A percentile compares a stretch with the other conserved stretches of the same genome.
Conservation (phyloP, 2,888 invertebrate genomes). For the Temnothorax rugatulus region DNA sequence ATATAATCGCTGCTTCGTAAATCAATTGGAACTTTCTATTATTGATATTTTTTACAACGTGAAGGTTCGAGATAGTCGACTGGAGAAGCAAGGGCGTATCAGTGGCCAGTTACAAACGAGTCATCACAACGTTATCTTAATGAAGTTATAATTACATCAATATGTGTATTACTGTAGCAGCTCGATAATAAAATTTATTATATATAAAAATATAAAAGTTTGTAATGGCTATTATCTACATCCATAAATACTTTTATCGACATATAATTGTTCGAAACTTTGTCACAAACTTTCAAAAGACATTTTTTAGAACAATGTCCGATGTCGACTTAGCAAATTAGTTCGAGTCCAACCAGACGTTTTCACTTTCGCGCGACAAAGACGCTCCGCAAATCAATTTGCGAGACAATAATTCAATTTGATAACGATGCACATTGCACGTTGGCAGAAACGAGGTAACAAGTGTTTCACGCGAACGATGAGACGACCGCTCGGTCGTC, state of each 20-base stretch:
- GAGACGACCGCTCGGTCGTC: neutral
- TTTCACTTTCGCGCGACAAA: neutral
- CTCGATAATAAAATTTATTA: neutral
- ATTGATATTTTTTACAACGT: neutral
- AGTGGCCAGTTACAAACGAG: neutral
- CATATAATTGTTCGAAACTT: neutral
- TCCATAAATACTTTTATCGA: neutral
- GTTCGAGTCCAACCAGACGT: neutral
- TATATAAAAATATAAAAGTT: neutral
- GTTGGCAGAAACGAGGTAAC: slow-evolving; percentile 64
- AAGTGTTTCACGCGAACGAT: slow-evolving; percentile 56
- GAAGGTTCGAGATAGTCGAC: neutral
- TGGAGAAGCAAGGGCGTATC: slow-evolving; percentile 28
- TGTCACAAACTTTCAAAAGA: neutral
- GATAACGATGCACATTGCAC: slow-evolving; percentile 59
- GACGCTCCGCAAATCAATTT: neutral
- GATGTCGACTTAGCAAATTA: neutral
- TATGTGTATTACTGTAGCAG: neutral
- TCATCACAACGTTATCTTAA: neutral
- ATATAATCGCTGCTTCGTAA: neutral
- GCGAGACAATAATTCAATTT: slow-evolving; percentile 31
- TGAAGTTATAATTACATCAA: neutral
- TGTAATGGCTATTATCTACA: neutral
- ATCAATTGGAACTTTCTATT: neutral
- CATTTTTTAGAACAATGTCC: neutral